Percentiles rank a stretch among this genome's conserved stretches.
phyloP scores from a whole-genome alignment of 2,113 vertebrate genomes.

The Laticauda colubrina region DNA sequence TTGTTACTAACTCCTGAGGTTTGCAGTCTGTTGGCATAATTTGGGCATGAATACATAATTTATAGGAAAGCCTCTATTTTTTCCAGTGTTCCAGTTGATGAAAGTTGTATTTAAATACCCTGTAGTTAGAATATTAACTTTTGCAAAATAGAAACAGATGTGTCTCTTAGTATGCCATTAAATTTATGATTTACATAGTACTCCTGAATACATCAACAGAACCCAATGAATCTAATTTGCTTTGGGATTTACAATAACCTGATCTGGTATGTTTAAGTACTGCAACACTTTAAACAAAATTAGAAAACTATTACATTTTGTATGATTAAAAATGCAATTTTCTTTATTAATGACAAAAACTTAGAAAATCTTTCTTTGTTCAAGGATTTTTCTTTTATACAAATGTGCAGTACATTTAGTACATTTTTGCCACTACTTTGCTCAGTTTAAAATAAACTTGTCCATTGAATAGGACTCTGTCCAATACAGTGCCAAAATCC shows the following conservation, averaged over 20 bases:
- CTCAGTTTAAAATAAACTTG: conserved; percentile 74
- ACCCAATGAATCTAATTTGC: conserved; percentile 93
- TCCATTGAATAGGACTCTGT: conserved; percentile 65
- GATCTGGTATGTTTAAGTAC: conserved; percentile 90
- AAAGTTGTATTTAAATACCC: conserved; percentile 86
- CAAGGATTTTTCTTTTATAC: conserved; percentile 77
- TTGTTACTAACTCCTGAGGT: conserved; percentile 42
- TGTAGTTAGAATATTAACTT: conserved; percentile 85
- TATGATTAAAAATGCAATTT: conserved; percentile 84
- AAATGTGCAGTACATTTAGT: conserved; percentile 70
- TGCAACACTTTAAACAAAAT: conserved; percentile 89
- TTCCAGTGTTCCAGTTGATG: conserved; percentile 77
- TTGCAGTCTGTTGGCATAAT: conserved; percentile 61
- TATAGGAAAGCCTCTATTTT: conserved; percentile 60
- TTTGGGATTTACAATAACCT: conserved; percentile 85
- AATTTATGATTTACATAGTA: conserved; percentile 94
- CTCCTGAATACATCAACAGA: conserved; percentile 85
- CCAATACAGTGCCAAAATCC: conserved; percentile 69
- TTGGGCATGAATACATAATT: conserved; percentile 57
- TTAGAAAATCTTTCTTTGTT: conserved; percentile 77
- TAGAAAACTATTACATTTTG: conserved; percentile 76
- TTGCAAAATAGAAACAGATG: conserved; percentile 95
- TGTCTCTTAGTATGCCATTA: conserved; percentile 89
- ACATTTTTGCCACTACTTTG: conserved; percentile 73
- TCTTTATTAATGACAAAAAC: conserved; percentile 76